Conservation (phyloP, 2,797 vertebrate species). For the Oreochromis grahami region DNA sequence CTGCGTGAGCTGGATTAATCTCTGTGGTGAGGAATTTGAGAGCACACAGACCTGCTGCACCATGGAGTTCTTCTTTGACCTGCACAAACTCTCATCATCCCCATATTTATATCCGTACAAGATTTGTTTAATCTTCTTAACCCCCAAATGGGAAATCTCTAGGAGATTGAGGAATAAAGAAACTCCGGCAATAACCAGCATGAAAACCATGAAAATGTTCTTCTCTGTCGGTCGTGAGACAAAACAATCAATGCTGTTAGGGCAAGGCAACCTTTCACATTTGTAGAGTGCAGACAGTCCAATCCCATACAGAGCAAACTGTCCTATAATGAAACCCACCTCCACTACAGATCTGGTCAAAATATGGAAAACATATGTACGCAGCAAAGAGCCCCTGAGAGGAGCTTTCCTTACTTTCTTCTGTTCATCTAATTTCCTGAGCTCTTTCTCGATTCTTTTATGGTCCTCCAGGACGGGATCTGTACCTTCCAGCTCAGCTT, state of each 20-base stretch:
- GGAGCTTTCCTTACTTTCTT: constrained; percentile 91
- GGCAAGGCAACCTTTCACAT: constrained; percentile 87
- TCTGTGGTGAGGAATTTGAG: constrained; percentile 74
- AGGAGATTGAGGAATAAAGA: constrained; percentile 90
- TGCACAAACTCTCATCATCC: constrained; percentile 76
- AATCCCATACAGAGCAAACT: constrained; percentile 90
- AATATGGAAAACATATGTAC: constrained; percentile 93
- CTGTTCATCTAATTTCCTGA: constrained; percentile 89
- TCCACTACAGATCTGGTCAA: constrained; percentile 89
- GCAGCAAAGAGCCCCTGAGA: constrained; percentile 86
- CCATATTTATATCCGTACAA: constrained; percentile 72
- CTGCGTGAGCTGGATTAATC: constrained; percentile 69
- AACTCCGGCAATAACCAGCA: constrained; percentile 89
- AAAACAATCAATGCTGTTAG: constrained; percentile 93
- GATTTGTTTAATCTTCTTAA: constrained; percentile 84
- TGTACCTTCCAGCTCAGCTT: constrained; percentile 82
- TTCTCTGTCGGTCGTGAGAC: constrained; percentile 95
- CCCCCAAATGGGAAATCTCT: constrained; percentile 89
- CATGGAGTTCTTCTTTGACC: constrained; percentile 83
- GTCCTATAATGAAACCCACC: constrained; percentile 91
- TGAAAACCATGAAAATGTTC: constrained; percentile 95
- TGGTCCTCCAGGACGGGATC: constrained; percentile 80
- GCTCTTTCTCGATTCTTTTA: constrained; percentile 83
- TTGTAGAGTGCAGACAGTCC: constrained; percentile 88
- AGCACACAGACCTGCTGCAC: constrained; percentile 74